Evolutionary conservation across 2,797 vertebrate genomes (phyloP), one percentile per base, ranked within the genome.

Genomic region (Coregonus suidteri): DNA sequence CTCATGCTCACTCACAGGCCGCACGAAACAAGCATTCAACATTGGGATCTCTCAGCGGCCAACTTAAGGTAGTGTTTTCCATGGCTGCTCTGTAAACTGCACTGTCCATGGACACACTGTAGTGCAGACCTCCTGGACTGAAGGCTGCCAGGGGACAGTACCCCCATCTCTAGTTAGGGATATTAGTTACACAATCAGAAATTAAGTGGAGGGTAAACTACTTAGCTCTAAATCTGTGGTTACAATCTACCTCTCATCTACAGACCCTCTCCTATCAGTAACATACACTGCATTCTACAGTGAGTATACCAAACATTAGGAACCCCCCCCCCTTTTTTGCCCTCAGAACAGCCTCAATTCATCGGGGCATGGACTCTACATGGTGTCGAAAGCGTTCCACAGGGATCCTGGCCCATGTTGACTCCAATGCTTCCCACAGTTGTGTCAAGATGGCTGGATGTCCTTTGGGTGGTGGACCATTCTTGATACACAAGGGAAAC

Each of bases 11-110:
- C 47, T 25, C 20, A n/a, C 74, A 51, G 6, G 35, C 71, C 65
- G 3, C 15, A 14, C 7, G 25, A 78, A 73, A 62, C 66, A 59
- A 77, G 69, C 56, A 69, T 71, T 56, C 53, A 75, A 53, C 78
- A 72, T 72, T 16, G 62, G 4, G 64, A 76, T 54, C 56, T 69
- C 37, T 75, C 37, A 14, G 18, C 71, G 78, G 78, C 68, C 34
- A 67, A 64, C 62, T 72, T 75, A 75, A 14, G 75, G 66, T 66
- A n/a, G 37, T 54, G 75, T 68, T 74, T 71, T 78, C 75, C 75
- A 69, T 77, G 73, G 20, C 54, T 6, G 34, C 67, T 54, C n/a
- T 65, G 76, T 41, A 70, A 59, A 16, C 54, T 56, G 15, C 4
- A 4, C 15, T 59, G 18, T 59, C 16, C 54, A 59, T 59, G n/a